Conservation (phyloP, 2,113 vertebrate species). For the Mormoops blainvillei region DNA sequence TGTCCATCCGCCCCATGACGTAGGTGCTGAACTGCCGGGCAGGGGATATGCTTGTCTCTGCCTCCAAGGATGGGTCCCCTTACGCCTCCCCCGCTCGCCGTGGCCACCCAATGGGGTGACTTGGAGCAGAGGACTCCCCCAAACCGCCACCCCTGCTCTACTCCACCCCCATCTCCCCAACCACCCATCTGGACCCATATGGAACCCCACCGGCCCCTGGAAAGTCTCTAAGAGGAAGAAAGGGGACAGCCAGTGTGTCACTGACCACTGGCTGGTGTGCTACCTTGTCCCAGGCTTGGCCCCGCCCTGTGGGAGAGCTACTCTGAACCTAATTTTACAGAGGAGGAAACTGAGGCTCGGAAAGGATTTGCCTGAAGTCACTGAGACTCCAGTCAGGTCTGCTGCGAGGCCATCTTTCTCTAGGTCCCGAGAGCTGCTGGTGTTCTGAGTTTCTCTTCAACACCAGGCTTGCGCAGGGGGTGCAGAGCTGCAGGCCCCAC, state of each 20-base stretch:
- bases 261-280: rapidly evolving
- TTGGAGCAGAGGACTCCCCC: rapidly evolving
- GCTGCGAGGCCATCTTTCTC: background rate
- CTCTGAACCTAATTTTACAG: background rate
- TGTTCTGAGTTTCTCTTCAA: background rate
- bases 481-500: background rate
- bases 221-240: background rate
- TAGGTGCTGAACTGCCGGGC: conserved; percentile 86
- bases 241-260: too few relatives aligned
- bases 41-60: background rate
- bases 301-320: background rate
- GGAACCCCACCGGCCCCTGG: background rate
- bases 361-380: background rate
- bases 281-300: background rate
- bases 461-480: background rate
- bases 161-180: background rate
- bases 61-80: background rate
- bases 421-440: background rate
- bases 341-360: background rate
- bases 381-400: background rate
- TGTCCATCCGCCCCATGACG: conserved; percentile 85
- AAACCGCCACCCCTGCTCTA: background rate
- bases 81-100: rapidly evolving
- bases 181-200: background rate
- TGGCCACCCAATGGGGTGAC: rapidly evolving